Conservation (phyloP, 2,113 vertebrate genomes). For the Paracyprichromis sp. region DNA sequence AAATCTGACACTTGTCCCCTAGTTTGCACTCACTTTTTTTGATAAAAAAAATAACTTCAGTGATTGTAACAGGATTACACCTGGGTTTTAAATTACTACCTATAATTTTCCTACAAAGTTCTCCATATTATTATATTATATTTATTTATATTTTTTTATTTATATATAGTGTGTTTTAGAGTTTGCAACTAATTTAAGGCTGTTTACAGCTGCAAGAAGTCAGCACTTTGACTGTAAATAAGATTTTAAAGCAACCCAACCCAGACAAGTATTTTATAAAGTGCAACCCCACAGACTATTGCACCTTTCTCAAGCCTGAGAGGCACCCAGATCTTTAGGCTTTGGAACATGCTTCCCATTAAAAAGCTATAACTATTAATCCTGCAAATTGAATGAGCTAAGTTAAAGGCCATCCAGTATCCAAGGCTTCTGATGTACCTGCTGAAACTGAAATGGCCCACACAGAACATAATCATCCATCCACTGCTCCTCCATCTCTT, state of each 20-base stretch:
- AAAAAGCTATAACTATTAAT: not conserved
- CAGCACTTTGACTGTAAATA: not conserved
- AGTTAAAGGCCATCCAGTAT: not conserved
- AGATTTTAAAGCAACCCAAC: not conserved
- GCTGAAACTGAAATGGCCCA: constrained; percentile 74
- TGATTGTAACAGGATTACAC: not conserved
- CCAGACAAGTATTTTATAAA: not conserved
- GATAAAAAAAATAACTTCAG: not conserved
- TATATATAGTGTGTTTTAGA: not conserved
- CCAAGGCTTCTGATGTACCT: constrained; percentile 58
- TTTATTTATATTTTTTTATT: not conserved
- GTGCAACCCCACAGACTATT: not conserved
- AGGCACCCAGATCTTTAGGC: not conserved
- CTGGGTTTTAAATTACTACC: not conserved
- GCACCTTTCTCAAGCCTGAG: not conserved
- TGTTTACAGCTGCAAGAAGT: not conserved
- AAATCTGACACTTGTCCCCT: not conserved
- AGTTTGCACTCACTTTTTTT: not conserved
- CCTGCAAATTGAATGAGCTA: not conserved
- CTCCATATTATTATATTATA: not conserved
- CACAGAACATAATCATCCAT: constrained; percentile 82
- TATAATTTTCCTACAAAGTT: not conserved
- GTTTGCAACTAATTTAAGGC: not conserved
- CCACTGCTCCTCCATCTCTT: constrained; percentile 84
- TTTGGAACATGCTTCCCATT: not conserved